Evolutionary conservation across 2,888 invertebrate species (phyloP).

Genomic region (Calliphora vomitoria): DNA sequence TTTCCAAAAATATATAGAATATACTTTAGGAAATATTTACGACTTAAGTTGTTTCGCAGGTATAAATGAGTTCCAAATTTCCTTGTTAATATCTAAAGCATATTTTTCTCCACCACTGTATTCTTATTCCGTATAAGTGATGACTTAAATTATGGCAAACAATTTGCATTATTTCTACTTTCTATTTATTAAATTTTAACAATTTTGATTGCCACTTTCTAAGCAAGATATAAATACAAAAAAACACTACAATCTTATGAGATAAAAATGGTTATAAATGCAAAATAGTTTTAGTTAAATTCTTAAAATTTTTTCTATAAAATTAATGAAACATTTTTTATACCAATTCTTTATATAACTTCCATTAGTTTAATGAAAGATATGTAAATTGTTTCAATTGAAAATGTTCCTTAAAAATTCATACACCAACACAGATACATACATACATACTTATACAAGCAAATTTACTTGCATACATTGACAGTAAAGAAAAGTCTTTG

Average conservation of each 20-base stretch:
- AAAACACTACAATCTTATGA: conserved; percentile 12
- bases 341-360: not conserved
- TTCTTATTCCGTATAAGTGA: not conserved
- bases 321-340: conserved; percentile 20
- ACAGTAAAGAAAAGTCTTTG: conserved; percentile 44
- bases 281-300: conserved; percentile 52
- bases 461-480: not conserved
- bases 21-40: no score
- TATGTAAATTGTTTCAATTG: conserved; percentile 58
- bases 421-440: not conserved
- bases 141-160: conserved; percentile 3
- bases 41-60: no score
- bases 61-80: no score
- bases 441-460: no score
- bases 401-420: conserved; percentile 44
- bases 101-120: not conserved
- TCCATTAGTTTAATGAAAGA: conserved; percentile 64
- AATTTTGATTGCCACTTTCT: conserved; percentile 23
- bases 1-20: no score
- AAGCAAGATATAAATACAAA: not conserved
- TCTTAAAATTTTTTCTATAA: not conserved
- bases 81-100: no score
- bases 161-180: not conserved
- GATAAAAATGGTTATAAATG: not conserved
- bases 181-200: not conserved